These are phyloP conservation scores for Vesta saturnalis DNA, from an alignment of 2,888 invertebrate species.

Conservation along the genomic window DNA sequence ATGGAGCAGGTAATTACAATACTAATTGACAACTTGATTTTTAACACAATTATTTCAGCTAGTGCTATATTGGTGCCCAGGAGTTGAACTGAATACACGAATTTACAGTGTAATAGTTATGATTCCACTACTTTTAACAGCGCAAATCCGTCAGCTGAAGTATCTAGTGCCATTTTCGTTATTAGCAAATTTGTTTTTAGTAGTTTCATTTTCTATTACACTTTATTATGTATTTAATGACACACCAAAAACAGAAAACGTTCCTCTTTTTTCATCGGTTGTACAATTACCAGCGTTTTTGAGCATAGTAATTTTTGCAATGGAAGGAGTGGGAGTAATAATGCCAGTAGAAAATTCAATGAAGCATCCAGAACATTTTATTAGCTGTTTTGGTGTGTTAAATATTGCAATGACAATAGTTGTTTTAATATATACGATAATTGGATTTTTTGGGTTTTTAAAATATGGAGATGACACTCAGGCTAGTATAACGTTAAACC, in stretches of 20 bases:
- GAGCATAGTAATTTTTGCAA: slow-evolving; percentile 95
- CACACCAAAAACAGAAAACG: slow-evolving; percentile 61
- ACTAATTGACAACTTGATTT: neutral
- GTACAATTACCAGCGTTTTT: slow-evolving; percentile 86
- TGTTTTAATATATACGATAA: slow-evolving; percentile 78
- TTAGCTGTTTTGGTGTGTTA: slow-evolving; percentile 85
- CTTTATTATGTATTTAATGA: slow-evolving; percentile 82
- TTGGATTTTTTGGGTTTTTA: slow-evolving; percentile 92
- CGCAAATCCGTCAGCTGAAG: slow-evolving; percentile 81
- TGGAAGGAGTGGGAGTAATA: slow-evolving; percentile 95
- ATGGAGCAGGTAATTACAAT: slow-evolving; percentile 69
- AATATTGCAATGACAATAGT: slow-evolving; percentile 89
- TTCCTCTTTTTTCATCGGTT: slow-evolving; percentile 65
- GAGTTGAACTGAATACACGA: slow-evolving; percentile 46
- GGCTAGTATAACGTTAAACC: slow-evolving; percentile 85
- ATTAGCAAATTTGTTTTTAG: slow-evolving; percentile 84
- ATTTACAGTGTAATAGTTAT: slow-evolving; percentile 75
- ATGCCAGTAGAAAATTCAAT: slow-evolving; percentile 95
- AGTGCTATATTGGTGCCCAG: slow-evolving; percentile 1
- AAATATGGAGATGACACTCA: slow-evolving; percentile 79
- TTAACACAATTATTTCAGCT: slow-evolving; percentile 17
- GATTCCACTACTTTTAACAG: slow-evolving; percentile 75
- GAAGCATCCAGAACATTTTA: slow-evolving; percentile 82
- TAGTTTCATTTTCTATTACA: slow-evolving; percentile 78
- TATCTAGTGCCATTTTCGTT: slow-evolving; percentile 90